Evolutionary conservation across 1,140 invertebrate genomes (phyloP).

Genomic region (Pachyrhynchus sulphureomaculatus): DNA sequence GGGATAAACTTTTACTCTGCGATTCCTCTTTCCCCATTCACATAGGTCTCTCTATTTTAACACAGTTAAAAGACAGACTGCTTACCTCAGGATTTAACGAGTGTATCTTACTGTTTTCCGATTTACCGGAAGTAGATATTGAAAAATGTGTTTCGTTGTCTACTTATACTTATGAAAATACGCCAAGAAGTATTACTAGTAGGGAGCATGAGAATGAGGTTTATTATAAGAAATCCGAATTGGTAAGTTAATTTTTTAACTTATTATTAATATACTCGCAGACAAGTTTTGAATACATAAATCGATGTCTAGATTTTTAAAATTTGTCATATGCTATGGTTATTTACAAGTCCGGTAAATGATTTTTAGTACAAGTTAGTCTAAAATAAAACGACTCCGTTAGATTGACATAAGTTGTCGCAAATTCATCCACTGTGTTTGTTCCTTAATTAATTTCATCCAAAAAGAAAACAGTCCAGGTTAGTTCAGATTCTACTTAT

Average conservation of each 20-base stretch:
- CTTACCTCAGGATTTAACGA: conserved; percentile 94
- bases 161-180: conserved; percentile 79
- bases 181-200: conserved; percentile 85
- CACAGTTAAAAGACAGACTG: conserved; percentile 82
- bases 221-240: conserved; percentile 19
- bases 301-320: too few species aligned
- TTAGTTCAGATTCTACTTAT: too few species aligned
- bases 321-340: too few species aligned
- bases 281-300: too few species aligned
- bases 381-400: too few species aligned
- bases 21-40: conserved; percentile 93
- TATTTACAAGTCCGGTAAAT: too few species aligned
- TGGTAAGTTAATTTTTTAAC: conserved; percentile 12
- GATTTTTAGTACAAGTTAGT: too few species aligned
- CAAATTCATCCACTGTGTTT: too few species aligned
- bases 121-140: conserved; percentile 97
- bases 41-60: conserved; percentile 91
- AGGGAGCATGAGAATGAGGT: conserved; percentile 65
- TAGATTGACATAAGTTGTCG: too few species aligned
- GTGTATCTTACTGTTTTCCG: conserved; percentile 95
- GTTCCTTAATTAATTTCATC: too few species aligned
- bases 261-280: too few species aligned
- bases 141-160: conserved; percentile 90
- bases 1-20: conserved; percentile 94
- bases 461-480: too few species aligned